Evolutionary conservation across 2,888 invertebrate species (phyloP).

Genomic region (Tillus elongatus): DNA sequence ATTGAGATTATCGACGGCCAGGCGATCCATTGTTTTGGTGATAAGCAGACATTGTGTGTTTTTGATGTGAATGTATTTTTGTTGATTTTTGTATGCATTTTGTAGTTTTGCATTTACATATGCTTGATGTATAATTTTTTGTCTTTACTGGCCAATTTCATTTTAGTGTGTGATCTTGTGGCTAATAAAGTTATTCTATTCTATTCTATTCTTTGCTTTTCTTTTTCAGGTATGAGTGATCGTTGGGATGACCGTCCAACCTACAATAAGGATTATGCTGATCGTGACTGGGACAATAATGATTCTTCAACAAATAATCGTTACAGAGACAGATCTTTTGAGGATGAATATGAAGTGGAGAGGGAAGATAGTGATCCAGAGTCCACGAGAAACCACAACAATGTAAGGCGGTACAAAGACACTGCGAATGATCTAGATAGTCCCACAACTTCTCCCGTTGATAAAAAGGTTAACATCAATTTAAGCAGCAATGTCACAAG

Average conservation of each 20-base stretch:
- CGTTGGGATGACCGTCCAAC: conserved; percentile 36
- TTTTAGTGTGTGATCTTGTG: too few species aligned
- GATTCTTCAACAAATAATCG: conserved; percentile 26
- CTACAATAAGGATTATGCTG: conserved; percentile 30
- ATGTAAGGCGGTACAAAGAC: conserved; percentile 25
- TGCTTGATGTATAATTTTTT: too few species aligned
- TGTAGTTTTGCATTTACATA: too few species aligned
- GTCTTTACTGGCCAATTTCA: too few species aligned
- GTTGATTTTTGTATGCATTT: too few species aligned
- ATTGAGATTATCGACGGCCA: too few species aligned
- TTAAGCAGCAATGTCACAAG: conserved; percentile 37
- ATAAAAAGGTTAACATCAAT: conserved; percentile 44
- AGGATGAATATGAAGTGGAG: conserved; percentile 56
- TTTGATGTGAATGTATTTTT: too few species aligned
- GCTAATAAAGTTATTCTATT: too few species aligned
- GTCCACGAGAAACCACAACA: conserved; percentile 39
- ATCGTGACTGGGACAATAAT: conserved; percentile 34
- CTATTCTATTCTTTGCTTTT: conserved; percentile 4
- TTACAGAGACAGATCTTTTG: conserved; percentile 36
- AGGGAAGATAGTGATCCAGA: conserved; percentile 61
- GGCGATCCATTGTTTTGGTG: too few species aligned
- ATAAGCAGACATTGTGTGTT: too few species aligned
- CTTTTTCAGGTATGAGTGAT: conserved; percentile 25
- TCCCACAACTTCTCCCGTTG: conserved; percentile 22
- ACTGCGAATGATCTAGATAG: conserved; percentile 29